These are phyloP conservation scores for Sebastes goodei DNA, from an alignment of 2,797 vertebrate genomes.

Conservation along the genomic window DNA sequence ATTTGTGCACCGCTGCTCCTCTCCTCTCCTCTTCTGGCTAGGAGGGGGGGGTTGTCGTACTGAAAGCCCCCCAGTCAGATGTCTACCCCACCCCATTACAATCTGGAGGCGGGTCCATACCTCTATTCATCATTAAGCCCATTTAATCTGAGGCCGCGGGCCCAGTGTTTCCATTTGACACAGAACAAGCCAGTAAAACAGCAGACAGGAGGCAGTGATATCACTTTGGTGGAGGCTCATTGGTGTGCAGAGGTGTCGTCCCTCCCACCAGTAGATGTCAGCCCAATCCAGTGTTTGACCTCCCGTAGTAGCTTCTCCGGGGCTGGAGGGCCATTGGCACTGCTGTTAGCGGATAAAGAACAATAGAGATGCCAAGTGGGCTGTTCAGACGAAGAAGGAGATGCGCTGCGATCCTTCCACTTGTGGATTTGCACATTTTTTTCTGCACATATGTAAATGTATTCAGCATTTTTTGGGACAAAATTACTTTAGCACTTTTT, in stretches of 20 bases:
- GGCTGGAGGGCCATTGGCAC: slow-evolving; percentile 46
- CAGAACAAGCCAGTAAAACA: slow-evolving; percentile 66
- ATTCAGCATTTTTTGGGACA: not conserved
- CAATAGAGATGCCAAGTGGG: slow-evolving; percentile 40
- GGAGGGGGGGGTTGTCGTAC: slow-evolving; percentile 31
- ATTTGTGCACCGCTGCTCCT: slow-evolving; percentile 51
- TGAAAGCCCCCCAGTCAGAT: slow-evolving; percentile 63
- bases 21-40: slow-evolving; percentile 34
- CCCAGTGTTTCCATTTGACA: slow-evolving; percentile 70
- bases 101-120: slow-evolving; percentile 75
- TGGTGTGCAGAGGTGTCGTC: slow-evolving; percentile 57
- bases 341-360: slow-evolving; percentile 44
- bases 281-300: slow-evolving; percentile 63
- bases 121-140: slow-evolving; percentile 76
- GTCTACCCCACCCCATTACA: slow-evolving; percentile 75
- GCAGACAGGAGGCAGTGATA: slow-evolving; percentile 56
- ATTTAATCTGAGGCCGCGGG: slow-evolving; percentile 73
- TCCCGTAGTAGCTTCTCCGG: slow-evolving; percentile 43
- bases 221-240: slow-evolving; percentile 58
- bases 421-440: not conserved
- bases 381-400: slow-evolving; percentile 4
- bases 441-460: not conserved
- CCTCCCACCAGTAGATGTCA: slow-evolving; percentile 63
- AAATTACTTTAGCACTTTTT: too few relatives aligned
- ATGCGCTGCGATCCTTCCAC: not conserved